Evolutionary conservation across 2,888 invertebrate species (phyloP), one percentile per base, ranked within the genome.

Genomic region (Petrolisthes cinctipes): DNA sequence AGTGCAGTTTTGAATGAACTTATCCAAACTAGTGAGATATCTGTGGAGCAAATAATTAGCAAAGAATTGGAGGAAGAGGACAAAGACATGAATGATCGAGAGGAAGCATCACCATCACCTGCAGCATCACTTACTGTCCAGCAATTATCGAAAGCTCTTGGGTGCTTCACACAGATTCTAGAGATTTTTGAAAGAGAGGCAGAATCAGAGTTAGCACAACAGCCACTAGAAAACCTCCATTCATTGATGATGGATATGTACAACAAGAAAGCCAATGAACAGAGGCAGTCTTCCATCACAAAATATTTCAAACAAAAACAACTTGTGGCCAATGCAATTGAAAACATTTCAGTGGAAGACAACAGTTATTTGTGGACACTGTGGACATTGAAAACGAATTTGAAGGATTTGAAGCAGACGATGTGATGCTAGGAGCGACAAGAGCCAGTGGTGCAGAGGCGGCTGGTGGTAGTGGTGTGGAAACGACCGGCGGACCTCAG

Each of bases 281-380:
- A n/a, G n/a, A n/a, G n/a, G n/a, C n/a, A n/a, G n/a, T n/a, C n/a
- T n/a, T n/a, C n/a, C 11, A 66, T n/a, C 66, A 66, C 11, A 11
- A 66, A 66, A n/a, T n/a, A n/a, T n/a, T n/a, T n/a, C n/a, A n/a
- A n/a, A n/a, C n/a, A n/a, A n/a, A n/a, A n/a, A n/a, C 66, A 66
- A 66, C 66, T 66, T 66, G 66, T 66, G 66, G 66, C n/a, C 66
- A 66, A 66, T 66, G 66, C 4, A 66, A 66, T 66, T n/a, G n/a
- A 66, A 66, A 66, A 66, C n/a, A 66, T 66, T 66, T 66, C 66
- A 66, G 14, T 66, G 66, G 66, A 66, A 66, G 66, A 2, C 4
- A 66, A 3, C 66, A 66, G 66, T 66, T 17, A 66, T 17, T 66
- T 66, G 66, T 66, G 66, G 66, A 66, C 66, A 66, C 66, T 66